Conservation (phyloP, 2,797 vertebrate species). For the Lateolabrax maculatus region DNA sequence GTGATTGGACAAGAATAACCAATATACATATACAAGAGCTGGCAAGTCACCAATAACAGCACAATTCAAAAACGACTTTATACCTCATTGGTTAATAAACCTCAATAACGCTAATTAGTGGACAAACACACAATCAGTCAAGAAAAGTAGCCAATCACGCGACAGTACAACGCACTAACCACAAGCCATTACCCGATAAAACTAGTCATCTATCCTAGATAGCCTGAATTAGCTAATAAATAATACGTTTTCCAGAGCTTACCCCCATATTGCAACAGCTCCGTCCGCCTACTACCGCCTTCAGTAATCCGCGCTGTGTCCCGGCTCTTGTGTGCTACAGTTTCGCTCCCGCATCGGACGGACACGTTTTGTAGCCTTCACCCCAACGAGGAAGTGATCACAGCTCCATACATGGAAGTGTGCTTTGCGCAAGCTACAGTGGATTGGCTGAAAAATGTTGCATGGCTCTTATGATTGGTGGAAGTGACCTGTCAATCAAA, state of each 20-base stretch:
- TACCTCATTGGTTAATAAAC: constrained; percentile 47
- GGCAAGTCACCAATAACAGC: constrained; percentile 48
- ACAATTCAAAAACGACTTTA: not conserved
- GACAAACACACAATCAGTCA: constrained; percentile 26
- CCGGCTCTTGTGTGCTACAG: not conserved
- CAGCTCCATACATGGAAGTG: constrained; percentile 57
- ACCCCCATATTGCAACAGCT: constrained; percentile 70
- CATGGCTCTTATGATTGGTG: constrained; percentile 71
- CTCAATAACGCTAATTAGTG: not conserved
- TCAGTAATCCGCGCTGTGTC: not conserved
- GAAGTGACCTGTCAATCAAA: constrained; percentile 47
- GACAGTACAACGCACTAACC: not conserved
- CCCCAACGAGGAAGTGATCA: constrained; percentile 68
- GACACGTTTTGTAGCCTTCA: constrained; percentile 72
- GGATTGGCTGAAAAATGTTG: constrained; percentile 71
- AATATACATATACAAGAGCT: constrained; percentile 10
- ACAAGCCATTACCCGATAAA: constrained; percentile 32
- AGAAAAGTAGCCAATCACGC: constrained; percentile 48
- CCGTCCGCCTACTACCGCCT: not conserved
- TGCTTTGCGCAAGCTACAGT: not conserved
- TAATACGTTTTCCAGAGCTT: constrained; percentile 7
- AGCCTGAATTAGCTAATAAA: constrained; percentile 10
- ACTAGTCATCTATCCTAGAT: constrained; percentile 40
- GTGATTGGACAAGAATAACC: constrained; percentile 44
- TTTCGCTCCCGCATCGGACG: constrained; percentile 33